phyloP scores from a whole-genome alignment of 2,113 vertebrate genomes.

The Sprattus sprattus region DNA sequence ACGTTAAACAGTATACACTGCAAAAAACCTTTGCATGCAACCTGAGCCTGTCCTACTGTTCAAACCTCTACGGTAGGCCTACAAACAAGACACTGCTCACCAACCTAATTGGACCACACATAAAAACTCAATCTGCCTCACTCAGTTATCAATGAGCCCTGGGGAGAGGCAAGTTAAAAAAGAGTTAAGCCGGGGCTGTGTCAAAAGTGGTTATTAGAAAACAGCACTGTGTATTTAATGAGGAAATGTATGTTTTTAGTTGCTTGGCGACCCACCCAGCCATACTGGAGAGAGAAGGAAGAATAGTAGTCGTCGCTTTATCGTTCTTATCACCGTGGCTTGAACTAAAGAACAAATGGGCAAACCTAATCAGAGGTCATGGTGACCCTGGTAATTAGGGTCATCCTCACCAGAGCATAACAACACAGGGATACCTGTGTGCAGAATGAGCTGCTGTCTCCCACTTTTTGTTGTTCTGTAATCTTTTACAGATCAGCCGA shows the following conservation, averaged over 20 bases:
- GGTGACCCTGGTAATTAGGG: neutral
- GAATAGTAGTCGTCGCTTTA: neutral
- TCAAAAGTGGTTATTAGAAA: neutral
- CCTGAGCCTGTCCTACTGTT: neutral
- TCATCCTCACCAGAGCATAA: neutral
- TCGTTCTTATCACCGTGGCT: neutral
- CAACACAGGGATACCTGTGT: neutral
- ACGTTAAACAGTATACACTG: neutral
- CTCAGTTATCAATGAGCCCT: neutral
- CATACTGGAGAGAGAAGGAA: neutral
- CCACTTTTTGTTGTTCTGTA: neutral
- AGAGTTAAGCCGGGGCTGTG: neutral
- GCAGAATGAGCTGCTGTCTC: neutral
- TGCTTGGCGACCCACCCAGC: neutral
- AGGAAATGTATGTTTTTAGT: neutral
- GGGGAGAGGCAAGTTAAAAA: neutral
- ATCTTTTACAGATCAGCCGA: neutral
- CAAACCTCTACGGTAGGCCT: neutral
- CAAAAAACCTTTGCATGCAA: conserved; percentile 3
- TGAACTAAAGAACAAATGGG: neutral
- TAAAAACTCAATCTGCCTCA: neutral
- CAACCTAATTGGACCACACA: neutral
- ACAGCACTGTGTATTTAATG: neutral
- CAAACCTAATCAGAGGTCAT: neutral
- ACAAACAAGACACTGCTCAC: neutral